Evolutionary conservation across 2,888 invertebrate genomes (phyloP).

Genomic region (Drosophila mettleri): DNA sequence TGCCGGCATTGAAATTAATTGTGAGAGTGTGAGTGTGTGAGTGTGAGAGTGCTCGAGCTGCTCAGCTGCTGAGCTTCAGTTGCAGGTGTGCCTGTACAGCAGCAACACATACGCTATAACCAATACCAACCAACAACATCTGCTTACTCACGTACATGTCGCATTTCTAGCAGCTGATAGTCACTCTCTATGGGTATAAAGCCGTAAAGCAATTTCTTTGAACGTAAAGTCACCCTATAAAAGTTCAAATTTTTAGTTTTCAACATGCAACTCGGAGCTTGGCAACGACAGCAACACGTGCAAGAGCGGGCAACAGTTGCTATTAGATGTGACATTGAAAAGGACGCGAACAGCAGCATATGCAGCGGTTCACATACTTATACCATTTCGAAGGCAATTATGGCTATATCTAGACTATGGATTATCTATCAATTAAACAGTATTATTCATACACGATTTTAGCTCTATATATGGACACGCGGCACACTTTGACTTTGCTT

Average conservation of each 20-base stretch:
- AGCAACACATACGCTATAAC: slow-evolving; percentile 34
- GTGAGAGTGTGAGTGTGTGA: slow-evolving; percentile 28
- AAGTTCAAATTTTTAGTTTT: slow-evolving; percentile 42
- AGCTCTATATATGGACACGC: too few species aligned
- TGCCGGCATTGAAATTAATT: slow-evolving; percentile 5
- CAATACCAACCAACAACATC: slow-evolving; percentile 24
- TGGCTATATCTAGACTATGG: too few species aligned
- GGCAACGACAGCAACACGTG: slow-evolving; percentile 9
- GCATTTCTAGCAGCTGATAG: slow-evolving; percentile 81
- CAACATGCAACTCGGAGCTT: slow-evolving; percentile 12
- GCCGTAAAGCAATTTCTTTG: slow-evolving; percentile 82
- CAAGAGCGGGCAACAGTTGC: slow-evolving; percentile 9
- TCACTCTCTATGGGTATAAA: slow-evolving; percentile 82
- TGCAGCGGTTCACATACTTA: too few species aligned
- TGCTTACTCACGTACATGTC: slow-evolving; percentile 79
- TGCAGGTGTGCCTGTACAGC: slow-evolving; percentile 47
- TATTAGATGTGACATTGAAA: neutral
- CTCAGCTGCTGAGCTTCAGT: neutral
- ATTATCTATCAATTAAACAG: too few species aligned
- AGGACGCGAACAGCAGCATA: too few species aligned
- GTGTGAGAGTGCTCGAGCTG: slow-evolving; percentile 13
- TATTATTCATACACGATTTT: too few species aligned
- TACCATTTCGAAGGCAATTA: too few species aligned
- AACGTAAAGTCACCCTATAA: slow-evolving; percentile 81
- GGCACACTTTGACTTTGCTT: too few species aligned